These are phyloP conservation scores for Fregetta grallaria DNA, from an alignment of 2,113 vertebrate genomes.

Conservation along the genomic window DNA sequence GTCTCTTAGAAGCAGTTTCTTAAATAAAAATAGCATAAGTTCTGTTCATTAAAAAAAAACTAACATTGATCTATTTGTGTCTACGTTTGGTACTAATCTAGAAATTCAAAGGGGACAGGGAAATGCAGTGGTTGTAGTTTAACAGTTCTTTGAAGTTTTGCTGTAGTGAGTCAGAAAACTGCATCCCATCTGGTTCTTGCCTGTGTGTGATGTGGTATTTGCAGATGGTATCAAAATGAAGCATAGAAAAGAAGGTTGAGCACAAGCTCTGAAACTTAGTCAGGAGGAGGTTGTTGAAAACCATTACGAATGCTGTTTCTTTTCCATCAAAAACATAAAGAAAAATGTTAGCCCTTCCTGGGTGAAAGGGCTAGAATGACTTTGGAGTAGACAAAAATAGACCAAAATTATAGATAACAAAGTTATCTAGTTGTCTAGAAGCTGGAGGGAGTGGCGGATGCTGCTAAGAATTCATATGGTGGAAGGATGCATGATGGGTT, in stretches of 20 bases:
- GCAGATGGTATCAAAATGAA: neutral
- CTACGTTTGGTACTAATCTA: neutral
- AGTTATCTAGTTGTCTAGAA: neutral
- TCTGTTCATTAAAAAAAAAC: neutral
- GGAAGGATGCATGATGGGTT: neutral
- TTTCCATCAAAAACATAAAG: neutral
- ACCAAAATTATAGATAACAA: neutral
- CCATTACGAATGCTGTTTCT: neutral
- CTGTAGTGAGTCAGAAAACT: neutral
- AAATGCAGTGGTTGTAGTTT: neutral
- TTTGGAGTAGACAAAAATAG: neutral
- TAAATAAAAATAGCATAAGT: neutral
- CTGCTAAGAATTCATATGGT: neutral
- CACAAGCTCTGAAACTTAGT: neutral
- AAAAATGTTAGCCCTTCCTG: neutral
- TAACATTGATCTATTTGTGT: neutral
- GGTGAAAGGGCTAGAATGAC: neutral
- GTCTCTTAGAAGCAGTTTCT: neutral
- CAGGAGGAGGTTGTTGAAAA: neutral
- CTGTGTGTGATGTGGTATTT: neutral
- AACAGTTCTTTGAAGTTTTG: neutral
- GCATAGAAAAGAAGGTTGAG: neutral
- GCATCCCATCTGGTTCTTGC: neutral
- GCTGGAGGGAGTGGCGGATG: neutral
- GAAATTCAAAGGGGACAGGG: neutral